Evolutionary conservation across 2,888 invertebrate genomes (phyloP).

Genomic region (Melinopterus prodromus): DNA sequence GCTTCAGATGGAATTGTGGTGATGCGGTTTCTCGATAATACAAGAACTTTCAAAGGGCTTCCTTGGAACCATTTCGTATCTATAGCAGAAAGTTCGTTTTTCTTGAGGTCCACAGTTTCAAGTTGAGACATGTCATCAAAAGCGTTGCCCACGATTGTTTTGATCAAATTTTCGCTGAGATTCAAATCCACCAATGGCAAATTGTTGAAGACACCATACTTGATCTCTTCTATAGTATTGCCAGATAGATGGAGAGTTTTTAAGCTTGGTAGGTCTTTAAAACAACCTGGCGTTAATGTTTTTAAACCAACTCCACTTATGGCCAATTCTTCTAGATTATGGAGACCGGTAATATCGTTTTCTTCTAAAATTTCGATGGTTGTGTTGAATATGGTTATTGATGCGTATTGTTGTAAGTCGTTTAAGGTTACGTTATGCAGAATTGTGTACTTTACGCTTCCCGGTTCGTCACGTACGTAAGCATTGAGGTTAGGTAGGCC

Average conservation of each 20-base stretch:
- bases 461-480: background rate
- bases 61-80: conserved; percentile 13
- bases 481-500: background rate
- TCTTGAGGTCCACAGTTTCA: conserved; percentile 8
- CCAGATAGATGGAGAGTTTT: conserved; percentile 5
- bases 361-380: conserved; percentile 8
- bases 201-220: conserved; percentile 13
- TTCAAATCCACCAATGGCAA: background rate
- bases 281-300: conserved; percentile 14
- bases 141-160: background rate
- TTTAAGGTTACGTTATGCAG: conserved; percentile 7
- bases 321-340: conserved; percentile 16
- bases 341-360: background rate
- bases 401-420: background rate
- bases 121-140: conserved; percentile 9
- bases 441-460: background rate
- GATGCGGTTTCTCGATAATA: background rate
- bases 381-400: conserved; percentile 5
- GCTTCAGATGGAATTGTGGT: conserved; percentile 9
- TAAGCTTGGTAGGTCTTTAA: conserved; percentile 12
- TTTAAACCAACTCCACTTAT: conserved; percentile 7
- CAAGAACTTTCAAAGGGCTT: background rate
- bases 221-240: conserved; percentile 6
- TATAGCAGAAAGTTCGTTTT: background rate
- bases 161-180: conserved; percentile 16